Evolutionary conservation across 1,140 invertebrate species (phyloP).

Genomic region (Drosophila bocqueti): DNA sequence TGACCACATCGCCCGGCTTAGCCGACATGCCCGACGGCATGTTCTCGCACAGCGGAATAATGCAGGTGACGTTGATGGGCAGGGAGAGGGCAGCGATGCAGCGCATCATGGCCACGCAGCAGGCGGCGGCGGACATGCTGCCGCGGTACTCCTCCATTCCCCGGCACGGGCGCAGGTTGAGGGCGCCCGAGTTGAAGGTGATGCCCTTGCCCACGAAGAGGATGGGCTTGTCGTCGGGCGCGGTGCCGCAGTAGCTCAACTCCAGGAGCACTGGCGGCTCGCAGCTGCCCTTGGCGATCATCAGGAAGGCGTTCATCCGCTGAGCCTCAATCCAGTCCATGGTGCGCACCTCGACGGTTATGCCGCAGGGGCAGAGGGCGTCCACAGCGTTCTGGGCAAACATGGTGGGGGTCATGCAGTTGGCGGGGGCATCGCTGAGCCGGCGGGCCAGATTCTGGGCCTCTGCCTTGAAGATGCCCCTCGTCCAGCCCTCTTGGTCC

Average conservation of each 20-base stretch:
- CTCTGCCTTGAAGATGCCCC: conserved; percentile 90
- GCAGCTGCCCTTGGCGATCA: conserved; percentile 90
- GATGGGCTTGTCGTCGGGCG: conserved; percentile 86
- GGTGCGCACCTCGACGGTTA: conserved; percentile 89
- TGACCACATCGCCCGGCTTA: conserved; percentile 95
- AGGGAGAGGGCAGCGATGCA: conserved; percentile 90
- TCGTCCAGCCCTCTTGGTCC: conserved; percentile 87
- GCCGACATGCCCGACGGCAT: conserved; percentile 93
- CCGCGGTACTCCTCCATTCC: conserved; percentile 94
- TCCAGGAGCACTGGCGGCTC: conserved; percentile 92
- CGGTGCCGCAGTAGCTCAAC: conserved; percentile 86
- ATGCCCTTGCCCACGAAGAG: conserved; percentile 94
- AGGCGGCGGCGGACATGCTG: conserved; percentile 97
- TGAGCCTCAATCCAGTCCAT: conserved; percentile 89
- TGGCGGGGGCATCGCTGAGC: conserved; percentile 93
- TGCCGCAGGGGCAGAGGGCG: conserved; percentile 85
- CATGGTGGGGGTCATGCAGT: conserved; percentile 93
- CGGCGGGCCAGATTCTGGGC: conserved; percentile 93
- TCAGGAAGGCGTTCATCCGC: conserved; percentile 91
- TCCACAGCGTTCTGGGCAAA: conserved; percentile 89
- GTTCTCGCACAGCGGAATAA: conserved; percentile 94
- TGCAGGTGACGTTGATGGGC: conserved; percentile 90
- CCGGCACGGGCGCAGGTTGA: conserved; percentile 91
- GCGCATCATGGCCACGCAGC: conserved; percentile 90
- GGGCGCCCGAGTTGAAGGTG: conserved; percentile 94